Base-by-base conservation (phyloP, 2,113 vertebrate species). In the Corydoras sp. region DNA sequence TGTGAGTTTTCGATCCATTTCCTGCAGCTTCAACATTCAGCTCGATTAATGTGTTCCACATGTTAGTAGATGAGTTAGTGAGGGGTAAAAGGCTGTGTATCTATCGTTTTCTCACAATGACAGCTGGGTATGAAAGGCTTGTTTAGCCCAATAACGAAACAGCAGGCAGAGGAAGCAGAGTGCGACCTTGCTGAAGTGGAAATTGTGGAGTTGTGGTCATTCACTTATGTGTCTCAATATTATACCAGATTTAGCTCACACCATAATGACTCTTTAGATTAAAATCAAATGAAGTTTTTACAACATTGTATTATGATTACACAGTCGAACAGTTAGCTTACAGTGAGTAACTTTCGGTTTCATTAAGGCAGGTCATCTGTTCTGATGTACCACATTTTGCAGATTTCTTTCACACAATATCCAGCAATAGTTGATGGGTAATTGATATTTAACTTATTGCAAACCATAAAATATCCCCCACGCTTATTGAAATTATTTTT, bases 101-200 rank as follows among this genome's bases (percentile, higher is more conserved):
- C n/a, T 56, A n/a, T 11, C 9, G 10, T 64, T 18, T 66, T 76
- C 58, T 55, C 54, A 72, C 61, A 65, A 64, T 68, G 2, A 18
- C 49, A 60, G 30, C 9, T 13, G 29, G 59, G 24, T 29, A 53
- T 53, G 30, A 48, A 51, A 53, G 2, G 35, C 35, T 43, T 31
- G 71, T 71, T 62, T 6, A 72, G 73, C 54, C 51, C 14, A 62
- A 69, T 70, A 75, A 73, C 71, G n/a, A 68, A 75, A 67, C 43
- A 48, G 53, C 35, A 60, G 48, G 24, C 61, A 56, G 31, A 51
- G 5, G 35, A 66, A 30, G 62, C 65, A 59, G 60, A 29, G 69
- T 56, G 24, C 74, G 77, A 80, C 76, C 73, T 82, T 73, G 71
- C 64, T 56, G 61, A 60, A 76, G 63, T 65, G 48, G 43, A 67